Conservation (phyloP, 2,797 vertebrate genomes). For the Lycodopsis pacificus region DNA sequence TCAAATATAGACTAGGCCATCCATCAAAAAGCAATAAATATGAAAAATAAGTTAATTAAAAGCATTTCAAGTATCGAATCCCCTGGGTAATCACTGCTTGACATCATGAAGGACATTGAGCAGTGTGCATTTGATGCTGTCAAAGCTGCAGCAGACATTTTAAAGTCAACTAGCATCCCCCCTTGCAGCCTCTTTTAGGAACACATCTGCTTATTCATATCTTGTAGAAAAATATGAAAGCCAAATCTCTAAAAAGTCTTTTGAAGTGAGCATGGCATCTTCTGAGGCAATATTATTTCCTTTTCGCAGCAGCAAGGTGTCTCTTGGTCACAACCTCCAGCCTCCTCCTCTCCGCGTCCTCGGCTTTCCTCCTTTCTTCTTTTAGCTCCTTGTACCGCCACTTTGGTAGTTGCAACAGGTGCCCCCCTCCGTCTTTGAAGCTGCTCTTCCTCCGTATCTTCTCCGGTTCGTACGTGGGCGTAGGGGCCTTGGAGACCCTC, state of each 20-base stretch:
- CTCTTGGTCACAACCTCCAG: constrained; percentile 81
- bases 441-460: constrained; percentile 83
- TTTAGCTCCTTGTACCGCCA: constrained; percentile 97
- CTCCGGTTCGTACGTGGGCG: constrained; percentile 88
- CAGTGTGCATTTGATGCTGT: constrained; percentile 15
- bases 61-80: constrained; percentile 81
- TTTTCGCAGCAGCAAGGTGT: constrained; percentile 76
- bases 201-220: constrained; percentile 47
- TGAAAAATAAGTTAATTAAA: constrained; percentile 79
- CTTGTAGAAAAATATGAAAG: constrained; percentile 25
- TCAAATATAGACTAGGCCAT: constrained; percentile 48
- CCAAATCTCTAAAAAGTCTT: constrained; percentile 19
- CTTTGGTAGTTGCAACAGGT: constrained; percentile 92
- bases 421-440: constrained; percentile 80
- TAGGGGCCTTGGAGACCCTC: constrained; percentile 90
- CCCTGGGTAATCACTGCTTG: constrained; percentile 45
- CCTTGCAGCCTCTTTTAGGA: not conserved
- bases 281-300: constrained; percentile 70
- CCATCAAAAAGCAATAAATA: constrained; percentile 81
- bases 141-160: constrained; percentile 12
- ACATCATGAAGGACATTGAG: constrained; percentile 47
- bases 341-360: constrained; percentile 89
- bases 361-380: constrained; percentile 91
- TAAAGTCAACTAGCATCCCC: constrained; percentile 1
- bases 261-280: constrained; percentile 13